Base-by-base conservation (phyloP, 2,113 vertebrate genomes). In the Dicentrarchus labrax region DNA sequence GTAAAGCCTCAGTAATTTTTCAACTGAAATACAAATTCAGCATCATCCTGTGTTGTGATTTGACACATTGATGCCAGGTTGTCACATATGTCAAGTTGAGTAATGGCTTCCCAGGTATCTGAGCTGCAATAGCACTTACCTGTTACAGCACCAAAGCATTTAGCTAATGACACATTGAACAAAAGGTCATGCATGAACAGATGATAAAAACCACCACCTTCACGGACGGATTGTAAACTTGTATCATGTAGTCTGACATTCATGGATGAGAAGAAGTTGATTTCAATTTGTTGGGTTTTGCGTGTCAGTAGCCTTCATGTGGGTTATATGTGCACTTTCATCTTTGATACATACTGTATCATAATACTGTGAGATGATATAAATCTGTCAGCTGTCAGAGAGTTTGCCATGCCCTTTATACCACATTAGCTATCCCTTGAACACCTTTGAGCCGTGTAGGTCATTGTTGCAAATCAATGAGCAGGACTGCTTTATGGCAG, bases 141-240 rank as follows among this genome's bases (percentile, higher is more conserved):
- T 83, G 66, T 56, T 12, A 1, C 74, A 61, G 78, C 30, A 24
- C 30, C 12, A 15, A 59, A 47, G 72, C 76, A 70, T 84, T 71
- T 80, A 72, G 47, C 61, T 76, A 74, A 86, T 80, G 73, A 72
- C 69, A 73, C 24, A n/a, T 48, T 4, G 68, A 54, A 36, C 57
- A 17, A 57, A 83, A 82, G 72, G 77, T 89, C 72, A 59, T 11
- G 15, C 38, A 10, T n/a, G 47, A 60, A 65, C 24, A 66, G 17
- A 69, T 16, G 41, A 64, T 53, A 57, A 43, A 56, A 61, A 70
- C 54, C 30, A 45, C 19, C 70, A 41, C 57, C 70, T 41, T 75
- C 10, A 24, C 51, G 39, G 64, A 41, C 17, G 57, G 57, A 79
- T 36, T 76, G 54, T 57, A 24, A 47, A 78, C 41, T 2, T 75